A percentile compares a stretch with the other conserved stretches of the same genome.
Evolutionary conservation across 2,797 vertebrate genomes (phyloP).

Genomic region (Coranthus polyacanthus): DNA sequence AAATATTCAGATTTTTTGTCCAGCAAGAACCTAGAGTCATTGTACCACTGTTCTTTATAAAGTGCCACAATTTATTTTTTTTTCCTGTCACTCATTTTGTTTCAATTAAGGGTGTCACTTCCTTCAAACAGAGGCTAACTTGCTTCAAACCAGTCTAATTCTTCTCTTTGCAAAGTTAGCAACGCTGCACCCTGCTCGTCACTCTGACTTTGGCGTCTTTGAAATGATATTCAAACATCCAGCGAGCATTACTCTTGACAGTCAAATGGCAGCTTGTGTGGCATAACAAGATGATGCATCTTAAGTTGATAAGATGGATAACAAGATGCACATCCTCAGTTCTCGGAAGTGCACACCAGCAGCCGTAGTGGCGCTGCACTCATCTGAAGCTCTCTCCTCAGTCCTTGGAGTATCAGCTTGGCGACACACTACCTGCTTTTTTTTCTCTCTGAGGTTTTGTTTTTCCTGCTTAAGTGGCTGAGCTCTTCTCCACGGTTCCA

Average conservation of each 20-base stretch:
- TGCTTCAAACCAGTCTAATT: slow-evolving; percentile 30
- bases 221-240: slow-evolving; percentile 61
- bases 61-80: slow-evolving; percentile 6
- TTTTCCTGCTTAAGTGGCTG: slow-evolving; percentile 78
- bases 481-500: slow-evolving; percentile 75
- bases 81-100: slow-evolving; percentile 37
- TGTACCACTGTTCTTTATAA: not conserved
- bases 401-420: slow-evolving; percentile 75
- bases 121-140: slow-evolving; percentile 35
- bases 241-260: slow-evolving; percentile 55
- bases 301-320: slow-evolving; percentile 73
- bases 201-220: slow-evolving; percentile 48
- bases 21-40: no score
- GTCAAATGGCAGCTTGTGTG: slow-evolving; percentile 67
- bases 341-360: slow-evolving; percentile 68
- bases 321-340: slow-evolving; percentile 76
- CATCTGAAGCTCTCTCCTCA: slow-evolving; percentile 72
- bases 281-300: slow-evolving; percentile 68
- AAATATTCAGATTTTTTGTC: no score
- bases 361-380: slow-evolving; percentile 61
- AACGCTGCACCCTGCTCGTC: slow-evolving; percentile 46
- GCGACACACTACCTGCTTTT: slow-evolving; percentile 71
- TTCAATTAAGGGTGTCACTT: slow-evolving; percentile 46
- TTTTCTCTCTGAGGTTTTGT: slow-evolving; percentile 76
- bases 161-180: slow-evolving; percentile 40